Base-by-base conservation (phyloP, 2,888 invertebrate genomes). In the Drosophila anomalata region DNA sequence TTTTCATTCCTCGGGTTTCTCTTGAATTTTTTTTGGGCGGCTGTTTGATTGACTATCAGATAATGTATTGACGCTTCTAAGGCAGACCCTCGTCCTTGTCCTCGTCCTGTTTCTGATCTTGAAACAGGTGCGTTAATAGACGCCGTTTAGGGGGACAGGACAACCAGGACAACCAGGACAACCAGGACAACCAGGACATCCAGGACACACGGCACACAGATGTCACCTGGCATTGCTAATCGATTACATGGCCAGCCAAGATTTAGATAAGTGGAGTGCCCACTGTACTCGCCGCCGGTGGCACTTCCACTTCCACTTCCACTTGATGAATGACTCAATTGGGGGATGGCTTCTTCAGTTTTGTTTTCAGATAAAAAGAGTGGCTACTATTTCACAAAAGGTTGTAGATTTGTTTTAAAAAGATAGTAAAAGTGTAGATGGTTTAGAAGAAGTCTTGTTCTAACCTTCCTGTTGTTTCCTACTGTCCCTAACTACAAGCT, bases 11-110 rank as follows among this genome's bases (percentile, higher is more conserved):
- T 41, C 12, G n/a, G n/a, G 5, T 36, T 14, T 12, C 22, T 4
- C 4, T 33, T 50, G 46, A 50, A 14, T 29, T 11, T 14, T 14
- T 55, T 51, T 62, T 24, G 51, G 62, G 73, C 80, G 72, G 59
- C 69, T 62, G 71, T 82, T 78, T 73, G 84, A 84, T 84, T 81
- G 87, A 81, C 70, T 79, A 72, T 73, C 75, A 66, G 76, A 80
- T 84, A 85, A 79, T 73, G 76, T 74, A 76, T 75, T 87, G 87
- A 87, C 84, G 84, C 84, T 74, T 87, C 87, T 78, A 60, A 77
- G 78, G 82, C 78, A 79, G 79, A 36, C 52, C 26, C 17, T 58
- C 14, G 22, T 17, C 17, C 17, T 17, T 1, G 17, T 17, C 17
- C 17, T 17, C 1, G 17, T 17, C 57, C 58, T 36, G 24, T 36